phyloP scores from a whole-genome alignment of 1,140 invertebrate genomes.

The Aphaenogaster ashmeadi region DNA sequence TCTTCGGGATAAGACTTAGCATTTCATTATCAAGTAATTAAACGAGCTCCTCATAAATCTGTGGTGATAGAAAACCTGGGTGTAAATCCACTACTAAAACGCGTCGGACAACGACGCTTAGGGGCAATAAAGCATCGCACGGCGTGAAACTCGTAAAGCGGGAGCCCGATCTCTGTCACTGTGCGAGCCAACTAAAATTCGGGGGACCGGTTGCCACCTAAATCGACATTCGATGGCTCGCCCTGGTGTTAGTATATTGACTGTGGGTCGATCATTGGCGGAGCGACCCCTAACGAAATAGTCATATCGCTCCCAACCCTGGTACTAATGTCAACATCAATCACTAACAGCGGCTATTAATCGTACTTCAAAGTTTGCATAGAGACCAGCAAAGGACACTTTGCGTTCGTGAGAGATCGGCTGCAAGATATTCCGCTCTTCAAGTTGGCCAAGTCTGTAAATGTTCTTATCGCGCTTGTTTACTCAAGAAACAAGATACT shows the following conservation, averaged over 20 bases:
- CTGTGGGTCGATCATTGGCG: slow-evolving; percentile 49
- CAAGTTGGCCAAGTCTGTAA: slow-evolving; percentile 27
- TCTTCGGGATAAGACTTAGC: background rate
- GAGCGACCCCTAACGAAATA: slow-evolving; percentile 44
- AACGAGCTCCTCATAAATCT: slow-evolving; percentile 27
- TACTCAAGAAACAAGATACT: background rate
- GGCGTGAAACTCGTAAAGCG: slow-evolving; percentile 30
- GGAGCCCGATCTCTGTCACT: background rate
- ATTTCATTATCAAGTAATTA: slow-evolving; percentile 39
- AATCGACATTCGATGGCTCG: slow-evolving; percentile 38
- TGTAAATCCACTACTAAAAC: slow-evolving; percentile 51
- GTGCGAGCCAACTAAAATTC: slow-evolving; percentile 34
- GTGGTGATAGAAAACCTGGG: slow-evolving; percentile 24
- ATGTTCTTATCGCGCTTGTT: slow-evolving; percentile 13
- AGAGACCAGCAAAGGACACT: slow-evolving; percentile 8
- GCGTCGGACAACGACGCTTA: background rate
- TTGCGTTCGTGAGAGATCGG: slow-evolving; percentile 20
- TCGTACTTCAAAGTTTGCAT: slow-evolving; percentile 22
- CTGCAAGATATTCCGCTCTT: slow-evolving; percentile 30
- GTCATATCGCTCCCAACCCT: slow-evolving; percentile 39
- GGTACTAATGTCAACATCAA: slow-evolving; percentile 62
- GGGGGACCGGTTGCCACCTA: background rate
- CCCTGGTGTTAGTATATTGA: slow-evolving; percentile 43
- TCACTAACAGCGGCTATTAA: slow-evolving; percentile 58
- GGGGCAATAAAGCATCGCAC: slow-evolving; percentile 46